Base-by-base conservation (phyloP, 2,888 invertebrate species). In the Allygus modestus region DNA sequence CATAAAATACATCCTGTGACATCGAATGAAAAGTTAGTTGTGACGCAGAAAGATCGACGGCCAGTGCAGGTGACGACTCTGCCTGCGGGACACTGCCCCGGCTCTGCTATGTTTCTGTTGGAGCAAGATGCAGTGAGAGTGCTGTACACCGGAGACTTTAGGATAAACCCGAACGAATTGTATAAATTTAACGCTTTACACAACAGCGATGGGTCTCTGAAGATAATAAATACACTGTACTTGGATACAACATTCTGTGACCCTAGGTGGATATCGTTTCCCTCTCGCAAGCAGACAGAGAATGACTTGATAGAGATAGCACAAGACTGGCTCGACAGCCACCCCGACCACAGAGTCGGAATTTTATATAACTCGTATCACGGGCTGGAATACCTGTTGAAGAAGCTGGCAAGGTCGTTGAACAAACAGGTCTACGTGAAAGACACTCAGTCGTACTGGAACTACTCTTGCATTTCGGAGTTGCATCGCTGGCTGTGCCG, bases 231-330 rank as follows among this genome's bases (percentile, higher is more conserved):
- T 41, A 41, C 41, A 37, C 41, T 73, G 41, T 73, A 73, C 20
- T 73, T 73, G n/a, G 73, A 73, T 17, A 73, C 73, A 33, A 73
- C 73, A 43, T 73, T 73, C 17, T 73, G 73, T 73, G 41, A 73
- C 26, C 73, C 73, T 1, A 73, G 26, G 5, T 73, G 41, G 37
- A n/a, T 73, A 20, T 73, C 73, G n/a, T 73, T 73, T 73, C 73
- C 73, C 1, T 73, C 73, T n/a, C 73, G 73, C 9, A 20, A 73
- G 37, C 73, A 73, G 26, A 37, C 73, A 20, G 43, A 41, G 26
- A 41, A 73, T 5, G 73, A 73, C 41, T 43, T 73, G 26, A 23
- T 73, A 33, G 4, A 20, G 41, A 37, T 41, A 7, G 43, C 43
- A 37, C 1, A 41, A 23, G 41, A 73, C 15, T 73, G 73, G 73